Evolutionary conservation across 2,113 vertebrate genomes (phyloP).

Genomic region (Gambusia holbrooki): DNA sequence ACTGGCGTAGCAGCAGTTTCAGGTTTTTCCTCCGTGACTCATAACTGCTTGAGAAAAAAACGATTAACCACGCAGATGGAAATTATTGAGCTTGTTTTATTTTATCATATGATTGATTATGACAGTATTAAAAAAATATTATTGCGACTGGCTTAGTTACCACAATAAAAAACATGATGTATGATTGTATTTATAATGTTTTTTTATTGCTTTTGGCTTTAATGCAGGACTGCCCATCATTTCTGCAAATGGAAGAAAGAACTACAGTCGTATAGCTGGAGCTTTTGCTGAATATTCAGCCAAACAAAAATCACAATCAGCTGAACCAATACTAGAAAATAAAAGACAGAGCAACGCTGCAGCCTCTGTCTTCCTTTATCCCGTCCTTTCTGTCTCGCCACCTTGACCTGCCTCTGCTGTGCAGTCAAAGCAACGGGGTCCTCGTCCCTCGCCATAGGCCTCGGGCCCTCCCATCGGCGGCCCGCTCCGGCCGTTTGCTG

Average conservation of each 20-base stretch:
- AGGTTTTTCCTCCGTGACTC: no score
- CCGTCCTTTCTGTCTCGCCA: neutral
- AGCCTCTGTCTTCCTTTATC: neutral
- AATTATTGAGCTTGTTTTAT: no score
- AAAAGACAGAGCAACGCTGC: neutral
- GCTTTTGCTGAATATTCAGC: slow-evolving; percentile 2
- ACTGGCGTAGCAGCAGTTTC: no score
- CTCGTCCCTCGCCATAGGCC: slow-evolving; percentile 15
- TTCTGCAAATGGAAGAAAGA: slow-evolving; percentile 31
- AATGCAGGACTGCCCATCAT: slow-evolving; percentile 34
- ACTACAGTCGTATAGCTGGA: slow-evolving; percentile 21
- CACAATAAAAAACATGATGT: no score
- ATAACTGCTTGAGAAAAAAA: no score
- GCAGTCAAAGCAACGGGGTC: slow-evolving; percentile 20
- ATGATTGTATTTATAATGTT: neutral
- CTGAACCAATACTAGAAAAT: slow-evolving; percentile 39
- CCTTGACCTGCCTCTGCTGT: slow-evolving; percentile 13
- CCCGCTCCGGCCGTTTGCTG: slow-evolving; percentile 58
- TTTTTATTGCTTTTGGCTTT: slow-evolving; percentile 15
- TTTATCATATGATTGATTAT: no score
- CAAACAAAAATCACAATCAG: slow-evolving; percentile 22
- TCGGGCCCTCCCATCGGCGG: slow-evolving; percentile 28
- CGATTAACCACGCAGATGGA: no score
- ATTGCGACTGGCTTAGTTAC: no score
- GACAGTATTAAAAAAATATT: no score